These are phyloP conservation scores for Gonocerus acuteangulatus DNA, from an alignment of 2,888 invertebrate species.

Conservation along the genomic window DNA sequence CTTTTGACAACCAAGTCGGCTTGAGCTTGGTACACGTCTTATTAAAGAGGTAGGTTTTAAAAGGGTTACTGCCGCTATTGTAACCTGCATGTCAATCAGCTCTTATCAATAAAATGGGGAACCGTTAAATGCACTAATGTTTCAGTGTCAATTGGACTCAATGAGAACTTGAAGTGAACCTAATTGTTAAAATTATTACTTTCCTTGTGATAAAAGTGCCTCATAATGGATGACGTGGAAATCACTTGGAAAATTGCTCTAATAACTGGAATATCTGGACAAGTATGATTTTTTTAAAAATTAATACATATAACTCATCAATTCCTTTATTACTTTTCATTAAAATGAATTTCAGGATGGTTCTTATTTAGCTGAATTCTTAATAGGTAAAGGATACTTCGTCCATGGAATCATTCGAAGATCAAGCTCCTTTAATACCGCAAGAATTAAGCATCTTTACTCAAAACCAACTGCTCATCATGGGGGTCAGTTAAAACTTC, in stretches of 20 bases:
- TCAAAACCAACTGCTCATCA: constrained; percentile 80
- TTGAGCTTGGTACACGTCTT: too few species aligned
- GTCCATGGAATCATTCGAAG: constrained; percentile 94
- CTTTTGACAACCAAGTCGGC: too few species aligned
- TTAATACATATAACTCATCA: not conserved
- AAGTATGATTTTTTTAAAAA: constrained; percentile 54
- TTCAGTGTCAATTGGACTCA: too few species aligned
- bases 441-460: constrained; percentile 91
- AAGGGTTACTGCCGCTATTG: too few species aligned
- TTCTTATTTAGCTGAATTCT: constrained; percentile 90
- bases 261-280: constrained; percentile 95
- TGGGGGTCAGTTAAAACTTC: constrained; percentile 83
- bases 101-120: too few species aligned
- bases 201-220: too few species aligned
- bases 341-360: constrained; percentile 72
- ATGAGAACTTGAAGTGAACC: too few species aligned
- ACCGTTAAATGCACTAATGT: too few species aligned
- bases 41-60: too few species aligned
- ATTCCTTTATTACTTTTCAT: constrained; percentile 8
- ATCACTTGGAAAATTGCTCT: constrained; percentile 64
- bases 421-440: constrained; percentile 93
- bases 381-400: constrained; percentile 84
- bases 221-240: not conserved
- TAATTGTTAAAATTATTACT: too few species aligned
- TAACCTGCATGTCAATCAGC: too few species aligned